Percentiles rank a stretch among this genome's conserved stretches.
Conservation (phyloP, 2,797 vertebrate species). For the Botia kubotai region DNA sequence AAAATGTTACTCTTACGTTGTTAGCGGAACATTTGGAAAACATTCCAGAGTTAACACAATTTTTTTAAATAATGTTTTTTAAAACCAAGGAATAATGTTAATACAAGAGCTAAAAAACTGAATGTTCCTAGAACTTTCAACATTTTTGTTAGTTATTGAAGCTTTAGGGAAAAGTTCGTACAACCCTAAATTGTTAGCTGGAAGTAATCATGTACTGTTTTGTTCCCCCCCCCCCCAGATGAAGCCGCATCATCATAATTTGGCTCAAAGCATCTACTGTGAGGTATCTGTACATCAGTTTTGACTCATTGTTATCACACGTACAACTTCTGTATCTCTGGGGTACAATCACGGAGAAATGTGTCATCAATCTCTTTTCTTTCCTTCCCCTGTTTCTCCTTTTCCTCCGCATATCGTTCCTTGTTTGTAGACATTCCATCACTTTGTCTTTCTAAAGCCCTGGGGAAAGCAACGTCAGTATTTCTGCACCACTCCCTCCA, state of each 20-base stretch:
- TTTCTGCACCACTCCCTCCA: slow-evolving; percentile 32
- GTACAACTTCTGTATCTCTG: slow-evolving; percentile 36
- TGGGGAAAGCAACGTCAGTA: slow-evolving; percentile 54
- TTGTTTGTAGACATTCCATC: slow-evolving; percentile 60
- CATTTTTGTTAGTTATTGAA: too few species aligned
- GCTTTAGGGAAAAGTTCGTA: too few species aligned
- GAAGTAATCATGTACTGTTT: neutral
- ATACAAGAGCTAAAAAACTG: too few species aligned
- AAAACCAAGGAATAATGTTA: too few species aligned
- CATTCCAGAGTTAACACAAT: too few species aligned
- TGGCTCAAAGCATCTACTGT: slow-evolving; percentile 17
- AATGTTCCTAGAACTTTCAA: too few species aligned
- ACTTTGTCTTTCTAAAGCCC: slow-evolving; percentile 58
- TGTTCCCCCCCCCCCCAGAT: neutral
- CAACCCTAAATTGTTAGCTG: too few species aligned
- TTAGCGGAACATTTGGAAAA: too few species aligned
- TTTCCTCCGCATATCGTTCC: slow-evolving; percentile 55
- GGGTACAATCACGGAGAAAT: slow-evolving; percentile 44
- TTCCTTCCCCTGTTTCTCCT: slow-evolving; percentile 39
- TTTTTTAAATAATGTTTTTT: too few species aligned
- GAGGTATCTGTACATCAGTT: slow-evolving; percentile 37
- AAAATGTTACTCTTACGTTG: too few species aligned
- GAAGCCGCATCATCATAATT: neutral
- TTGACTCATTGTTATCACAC: slow-evolving; percentile 29
- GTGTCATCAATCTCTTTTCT: slow-evolving; percentile 28